Conservation (phyloP, 2,888 invertebrate species). For the Drosophila crucigera region DNA sequence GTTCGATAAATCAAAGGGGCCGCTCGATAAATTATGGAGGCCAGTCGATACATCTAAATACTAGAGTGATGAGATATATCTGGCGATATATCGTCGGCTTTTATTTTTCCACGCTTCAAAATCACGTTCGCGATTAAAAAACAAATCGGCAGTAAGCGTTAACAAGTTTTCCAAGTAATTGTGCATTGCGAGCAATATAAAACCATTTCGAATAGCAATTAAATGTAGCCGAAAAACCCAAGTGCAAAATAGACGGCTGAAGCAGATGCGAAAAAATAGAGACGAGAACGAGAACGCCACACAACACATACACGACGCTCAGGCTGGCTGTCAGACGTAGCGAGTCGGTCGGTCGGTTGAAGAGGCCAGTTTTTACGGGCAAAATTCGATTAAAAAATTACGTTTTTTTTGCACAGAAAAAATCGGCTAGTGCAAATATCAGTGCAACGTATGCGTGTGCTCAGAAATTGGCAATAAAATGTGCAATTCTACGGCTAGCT, state of each 20-base stretch:
- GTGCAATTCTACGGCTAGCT: conserved; percentile 56
- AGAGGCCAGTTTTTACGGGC: conserved; percentile 77
- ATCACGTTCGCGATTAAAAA: conserved; percentile 45
- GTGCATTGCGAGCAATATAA: conserved; percentile 1
- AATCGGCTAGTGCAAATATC: conserved; percentile 46
- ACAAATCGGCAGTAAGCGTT: conserved; percentile 34
- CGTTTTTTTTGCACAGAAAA: conserved; percentile 57
- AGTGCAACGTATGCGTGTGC: conserved; percentile 44
- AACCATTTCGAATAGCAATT: conserved; percentile 14
- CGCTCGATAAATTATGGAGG: conserved; percentile 33
- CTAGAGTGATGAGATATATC: conserved; percentile 56
- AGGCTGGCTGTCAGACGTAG: conserved; percentile 72
- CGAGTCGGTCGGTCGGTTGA: conserved; percentile 72
- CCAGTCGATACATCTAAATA: conserved; percentile 38
- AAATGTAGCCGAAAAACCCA: conserved; percentile 33
- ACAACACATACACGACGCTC: conserved; percentile 75
- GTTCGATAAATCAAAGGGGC: conserved; percentile 26
- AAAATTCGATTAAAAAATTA: conserved; percentile 67
- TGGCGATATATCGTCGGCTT: conserved; percentile 65
- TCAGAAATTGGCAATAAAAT: conserved; percentile 55
- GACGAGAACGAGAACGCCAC: conserved; percentile 72
- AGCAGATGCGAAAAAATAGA: conserved; percentile 73
- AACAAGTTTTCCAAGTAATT: conserved; percentile 36
- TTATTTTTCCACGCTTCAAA: conserved; percentile 59
- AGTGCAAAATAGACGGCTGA: conserved; percentile 62